These are phyloP conservation scores for Genyomyrus donnyi DNA, from an alignment of 2,113 vertebrate species.

Conservation along the genomic window DNA sequence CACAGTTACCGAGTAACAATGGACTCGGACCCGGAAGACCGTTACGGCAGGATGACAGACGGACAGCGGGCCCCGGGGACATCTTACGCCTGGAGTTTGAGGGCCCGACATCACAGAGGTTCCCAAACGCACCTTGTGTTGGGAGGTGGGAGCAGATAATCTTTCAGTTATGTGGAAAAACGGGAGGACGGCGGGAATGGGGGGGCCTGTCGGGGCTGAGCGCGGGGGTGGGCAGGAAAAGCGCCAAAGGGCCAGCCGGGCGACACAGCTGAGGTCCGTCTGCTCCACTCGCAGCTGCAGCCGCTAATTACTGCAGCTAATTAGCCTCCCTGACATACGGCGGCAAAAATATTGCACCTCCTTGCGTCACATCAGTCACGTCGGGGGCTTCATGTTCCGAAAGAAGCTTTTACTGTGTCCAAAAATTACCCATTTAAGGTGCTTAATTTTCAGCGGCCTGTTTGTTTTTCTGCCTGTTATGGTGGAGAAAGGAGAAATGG, in stretches of 20 bases:
- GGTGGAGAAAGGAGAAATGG: background rate
- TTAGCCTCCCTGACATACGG: background rate
- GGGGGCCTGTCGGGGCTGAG: background rate
- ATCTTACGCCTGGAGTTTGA: background rate
- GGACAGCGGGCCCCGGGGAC: background rate
- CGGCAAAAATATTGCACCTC: background rate
- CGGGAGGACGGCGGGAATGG: background rate
- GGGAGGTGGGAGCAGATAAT: background rate
- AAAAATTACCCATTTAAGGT: background rate
- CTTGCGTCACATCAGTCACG: background rate
- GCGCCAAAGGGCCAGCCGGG: background rate
- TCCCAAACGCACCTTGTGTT: background rate
- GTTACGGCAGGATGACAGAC: background rate
- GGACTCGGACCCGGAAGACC: background rate
- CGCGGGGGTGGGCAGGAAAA: background rate
- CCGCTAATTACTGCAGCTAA: background rate
- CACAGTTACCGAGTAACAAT: background rate
- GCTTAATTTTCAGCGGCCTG: background rate
- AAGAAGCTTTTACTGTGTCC: background rate
- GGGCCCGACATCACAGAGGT: background rate
- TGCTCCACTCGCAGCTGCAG: background rate
- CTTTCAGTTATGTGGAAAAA: conserved; percentile 3
- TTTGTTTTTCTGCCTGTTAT: background rate
- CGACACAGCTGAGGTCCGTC: background rate
- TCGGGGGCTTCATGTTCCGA: background rate